Evolutionary conservation across 2,797 vertebrate genomes (phyloP).

Genomic region (Eleutherodactylus coqui): DNA sequence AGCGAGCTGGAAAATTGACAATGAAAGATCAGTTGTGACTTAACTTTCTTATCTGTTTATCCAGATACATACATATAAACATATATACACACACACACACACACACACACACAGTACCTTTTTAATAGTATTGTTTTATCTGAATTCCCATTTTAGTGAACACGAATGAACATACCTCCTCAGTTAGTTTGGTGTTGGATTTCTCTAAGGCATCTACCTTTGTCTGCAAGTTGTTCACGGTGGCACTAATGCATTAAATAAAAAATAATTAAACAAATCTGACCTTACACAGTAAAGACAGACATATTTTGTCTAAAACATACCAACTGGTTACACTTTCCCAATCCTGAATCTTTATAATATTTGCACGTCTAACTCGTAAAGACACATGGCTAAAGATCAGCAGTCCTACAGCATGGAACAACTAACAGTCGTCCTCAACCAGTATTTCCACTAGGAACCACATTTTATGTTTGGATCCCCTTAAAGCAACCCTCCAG

Average conservation of each 20-base stretch:
- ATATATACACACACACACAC: too few species aligned
- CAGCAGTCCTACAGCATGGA: too few species aligned
- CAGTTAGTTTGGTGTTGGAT: conserved; percentile 96
- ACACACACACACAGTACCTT: too few species aligned
- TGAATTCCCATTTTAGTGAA: background rate
- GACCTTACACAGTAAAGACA: background rate
- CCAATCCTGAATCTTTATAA: background rate
- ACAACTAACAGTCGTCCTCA: too few species aligned
- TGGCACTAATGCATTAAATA: conserved; percentile 78
- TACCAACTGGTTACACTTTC: background rate
- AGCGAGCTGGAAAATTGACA: conserved; percentile 81
- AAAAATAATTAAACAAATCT: background rate
- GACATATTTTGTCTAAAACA: background rate
- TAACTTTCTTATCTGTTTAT: background rate
- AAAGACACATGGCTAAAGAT: too few species aligned
- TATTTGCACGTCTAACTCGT: too few species aligned
- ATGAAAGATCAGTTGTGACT: background rate
- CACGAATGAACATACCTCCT: conserved; percentile 83
- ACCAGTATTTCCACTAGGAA: too few species aligned
- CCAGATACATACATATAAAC: too few species aligned
- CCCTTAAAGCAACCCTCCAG: too few species aligned
- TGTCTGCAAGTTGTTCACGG: conserved; percentile 96
- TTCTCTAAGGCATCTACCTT: conserved; percentile 98
- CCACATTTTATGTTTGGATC: too few species aligned
- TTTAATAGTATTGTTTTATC: background rate